Conservation (phyloP, 1,140 invertebrate genomes). For the Drosophila mojavensis region DNA sequence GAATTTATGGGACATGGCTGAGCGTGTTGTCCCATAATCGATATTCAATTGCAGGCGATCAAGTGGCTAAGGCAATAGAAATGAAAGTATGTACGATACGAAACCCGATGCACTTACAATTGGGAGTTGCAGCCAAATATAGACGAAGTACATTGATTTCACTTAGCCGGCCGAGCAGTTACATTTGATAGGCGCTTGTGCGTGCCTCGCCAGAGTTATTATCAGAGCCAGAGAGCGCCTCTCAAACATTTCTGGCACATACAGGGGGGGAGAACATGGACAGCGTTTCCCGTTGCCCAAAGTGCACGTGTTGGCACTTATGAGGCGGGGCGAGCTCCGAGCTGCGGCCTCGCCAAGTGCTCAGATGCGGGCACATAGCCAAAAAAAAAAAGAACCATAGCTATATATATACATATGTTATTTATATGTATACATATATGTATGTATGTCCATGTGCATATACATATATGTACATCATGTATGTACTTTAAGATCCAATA, state of each 20-base stretch:
- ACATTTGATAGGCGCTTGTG: not conserved
- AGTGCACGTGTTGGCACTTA: conserved; percentile 57
- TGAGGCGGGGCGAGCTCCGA: not conserved
- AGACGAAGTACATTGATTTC: conserved; percentile 60
- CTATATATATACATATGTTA: conserved; percentile 4
- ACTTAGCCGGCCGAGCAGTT: conserved; percentile 36
- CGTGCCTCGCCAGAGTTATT: conserved; percentile 24
- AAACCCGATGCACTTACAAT: not conserved
- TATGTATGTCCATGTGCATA: not conserved
- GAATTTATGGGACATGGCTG: too few relatives aligned
- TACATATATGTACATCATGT: conserved; percentile 12
- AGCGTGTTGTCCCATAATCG: conserved; percentile 9
- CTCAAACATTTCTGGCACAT: conserved; percentile 27
- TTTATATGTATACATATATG: not conserved
- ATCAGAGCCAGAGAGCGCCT: conserved; percentile 35
- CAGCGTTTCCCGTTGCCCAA: conserved; percentile 42
- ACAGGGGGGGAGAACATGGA: conserved; percentile 16
- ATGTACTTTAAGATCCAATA: conserved; percentile 18
- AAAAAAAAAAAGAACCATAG: conserved; percentile 15
- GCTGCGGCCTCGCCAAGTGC: conserved; percentile 29
- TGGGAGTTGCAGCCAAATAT: not conserved
- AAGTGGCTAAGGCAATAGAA: conserved; percentile 25
- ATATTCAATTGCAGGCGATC: conserved; percentile 32
- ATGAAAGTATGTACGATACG: conserved; percentile 16
- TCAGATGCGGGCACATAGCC: conserved; percentile 49